Evolutionary conservation across 2,797 vertebrate species (phyloP).

Genomic region (Anas bahamensis): DNA sequence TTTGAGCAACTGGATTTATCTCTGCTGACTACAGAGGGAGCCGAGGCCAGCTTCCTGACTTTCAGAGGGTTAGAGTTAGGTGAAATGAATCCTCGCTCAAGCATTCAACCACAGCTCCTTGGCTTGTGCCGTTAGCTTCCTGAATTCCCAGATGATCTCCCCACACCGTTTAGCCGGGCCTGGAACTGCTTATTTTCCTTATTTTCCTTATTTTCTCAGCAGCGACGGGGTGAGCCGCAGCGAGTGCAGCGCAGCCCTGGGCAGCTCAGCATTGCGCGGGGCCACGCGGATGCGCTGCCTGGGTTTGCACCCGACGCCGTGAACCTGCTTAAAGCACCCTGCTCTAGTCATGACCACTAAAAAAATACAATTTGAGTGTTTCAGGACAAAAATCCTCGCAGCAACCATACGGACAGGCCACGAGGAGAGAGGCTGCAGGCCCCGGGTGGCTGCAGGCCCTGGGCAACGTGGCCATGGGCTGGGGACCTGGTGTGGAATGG

Average conservation of each 20-base stretch:
- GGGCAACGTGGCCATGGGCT: too few species aligned
- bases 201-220: constrained; percentile 51
- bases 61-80: constrained; percentile 30
- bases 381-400: background rate
- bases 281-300: background rate
- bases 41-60: background rate
- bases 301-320: background rate
- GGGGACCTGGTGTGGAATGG: too few species aligned
- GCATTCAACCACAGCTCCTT: constrained; percentile 60
- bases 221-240: background rate
- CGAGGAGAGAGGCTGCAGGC: too few species aligned
- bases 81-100: constrained; percentile 59
- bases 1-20: background rate
- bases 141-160: constrained; percentile 67
- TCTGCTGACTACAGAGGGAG: constrained; percentile 39
- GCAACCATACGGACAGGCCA: background rate
- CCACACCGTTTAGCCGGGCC: constrained; percentile 17
- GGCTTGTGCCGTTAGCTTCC: constrained; percentile 52
- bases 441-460: too few species aligned
- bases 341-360: background rate
- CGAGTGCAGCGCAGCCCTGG: background rate
- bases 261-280: background rate
- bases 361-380: background rate
- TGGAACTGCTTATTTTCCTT: background rate
- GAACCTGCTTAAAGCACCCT: background rate